Evolutionary conservation across 2,888 invertebrate genomes (phyloP), one percentile per base, ranked within the genome.

Genomic region (Lepetodrilus schrolli): DNA sequence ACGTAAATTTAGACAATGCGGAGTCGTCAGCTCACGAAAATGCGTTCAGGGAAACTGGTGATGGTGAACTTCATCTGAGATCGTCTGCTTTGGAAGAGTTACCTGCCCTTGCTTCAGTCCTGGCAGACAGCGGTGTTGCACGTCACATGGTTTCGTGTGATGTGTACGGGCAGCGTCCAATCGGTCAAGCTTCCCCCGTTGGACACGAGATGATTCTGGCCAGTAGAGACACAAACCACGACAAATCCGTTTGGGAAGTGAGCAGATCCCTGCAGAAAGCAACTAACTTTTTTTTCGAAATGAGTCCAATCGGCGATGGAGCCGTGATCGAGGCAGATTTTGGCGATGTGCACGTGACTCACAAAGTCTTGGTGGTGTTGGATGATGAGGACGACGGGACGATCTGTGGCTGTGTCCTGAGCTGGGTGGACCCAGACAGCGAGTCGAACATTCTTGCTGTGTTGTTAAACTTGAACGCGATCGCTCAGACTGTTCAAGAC

Each of bases 401-500:
- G 10, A 17, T 58, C 0, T 58, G 58, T 58, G 58, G 58, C n/a
- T 30, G 26, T 34, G 58, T 30, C 1, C 17, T 58, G 30, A 58
- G 7, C 58, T 58, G 30, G 34, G 30, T n/a, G 10, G 17, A 17
- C 5, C 26, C 26, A 7, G 58, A 58, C 34, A 0, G 17, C 17
- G 2, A 4, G 8, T 4, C 30, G 13, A 30, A 23, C 10, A 10
- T 47, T 1, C n/a, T 66, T 13, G 43, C 70, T 8, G 36, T 73
- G 13, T 49, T 78, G 5, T 68, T 78, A 23, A 73, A 80, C 72
- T 34, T 84, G 36, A 80, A 80, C 73, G 66, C 49, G 21, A 58
- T 84, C 30, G 69, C 76, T 10, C 43, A 49, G 4, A 7, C 43
- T 30, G 66, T 72, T 7, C 78, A 72, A 73, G 66, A 72, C 1